Evolutionary conservation across 2,113 vertebrate genomes (phyloP), one percentile per base, ranked within the genome.

Genomic region (Callaeas wilsoni): DNA sequence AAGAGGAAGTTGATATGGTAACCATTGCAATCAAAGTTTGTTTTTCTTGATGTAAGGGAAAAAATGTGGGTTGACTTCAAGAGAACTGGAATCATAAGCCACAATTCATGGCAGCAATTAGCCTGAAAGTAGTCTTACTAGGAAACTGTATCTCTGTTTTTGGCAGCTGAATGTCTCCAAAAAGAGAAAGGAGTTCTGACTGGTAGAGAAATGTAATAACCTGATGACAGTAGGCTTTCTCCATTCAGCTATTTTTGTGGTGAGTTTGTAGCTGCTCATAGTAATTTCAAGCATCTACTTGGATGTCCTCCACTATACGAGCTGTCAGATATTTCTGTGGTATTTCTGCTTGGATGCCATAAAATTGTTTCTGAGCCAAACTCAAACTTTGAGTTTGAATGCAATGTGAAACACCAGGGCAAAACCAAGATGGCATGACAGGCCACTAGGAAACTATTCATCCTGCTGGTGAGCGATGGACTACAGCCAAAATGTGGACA

Each of bases 1-100:
- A 86, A 90, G 70, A 93, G 88, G 80, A 95, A 95, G 67, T 62
- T 96, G 90, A 91, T 89, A 95, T 74, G 70, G 88, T 84, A 95
- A 95, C 80, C 49, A 87, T 13, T 74, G 71, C 86, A 94, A 84
- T 85, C 62, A 79, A 89, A 88, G 50, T 79, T 93, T 94, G 74
- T 77, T 93, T 85, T 88, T 76, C 39, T 62, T 82, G 47, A 89
- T 47, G 42, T 87, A 73, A 71, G n/a, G 35, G 55, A 26, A 35
- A 95, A 88, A 92, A 75, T 60, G 53, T 84, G 37, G 64, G 44
- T 90, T 96, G 76, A 75, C 49, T 90, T 91, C 52, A 86, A 56
- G 64, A 90, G 56, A 52, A 75, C 68, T 84, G 52, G 32, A 93
- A 86, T 84, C 63, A 62, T 68, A 91, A 93, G 56, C 32, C 84